phyloP scores from a whole-genome alignment of 2,113 vertebrate genomes.

The Accipiter cooperii region DNA sequence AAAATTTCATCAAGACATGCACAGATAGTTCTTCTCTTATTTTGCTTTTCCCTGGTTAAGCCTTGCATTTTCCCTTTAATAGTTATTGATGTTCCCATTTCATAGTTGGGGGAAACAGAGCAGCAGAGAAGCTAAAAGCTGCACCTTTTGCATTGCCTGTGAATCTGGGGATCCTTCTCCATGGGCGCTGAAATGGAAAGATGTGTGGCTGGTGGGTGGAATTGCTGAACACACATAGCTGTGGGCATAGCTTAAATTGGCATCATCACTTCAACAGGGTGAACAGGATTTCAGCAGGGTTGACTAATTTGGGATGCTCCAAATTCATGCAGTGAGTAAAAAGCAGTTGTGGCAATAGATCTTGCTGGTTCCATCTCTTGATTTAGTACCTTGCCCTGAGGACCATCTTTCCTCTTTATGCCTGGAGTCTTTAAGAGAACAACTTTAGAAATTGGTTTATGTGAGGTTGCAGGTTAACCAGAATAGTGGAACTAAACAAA shows the following conservation, averaged over 20 bases:
- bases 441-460: neutral
- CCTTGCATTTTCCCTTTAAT: neutral
- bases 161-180: neutral
- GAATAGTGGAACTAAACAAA: neutral
- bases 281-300: neutral
- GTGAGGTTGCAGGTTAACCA: neutral
- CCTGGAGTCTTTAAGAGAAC: neutral
- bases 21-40: neutral
- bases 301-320: neutral
- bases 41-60: neutral
- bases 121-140: neutral
- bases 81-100: neutral
- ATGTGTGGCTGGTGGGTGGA: neutral
- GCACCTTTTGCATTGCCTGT: neutral
- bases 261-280: neutral
- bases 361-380: neutral
- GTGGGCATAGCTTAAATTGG: neutral
- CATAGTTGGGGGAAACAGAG: neutral
- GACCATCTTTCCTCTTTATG: neutral
- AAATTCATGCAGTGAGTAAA: neutral
- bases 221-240: neutral
- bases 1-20: rapidly evolving
- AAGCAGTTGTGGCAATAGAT: neutral
- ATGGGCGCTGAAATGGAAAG: neutral
- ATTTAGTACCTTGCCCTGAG: neutral